Base-by-base conservation (phyloP, 2,113 vertebrate genomes). In the Rhinoptilus africanus region DNA sequence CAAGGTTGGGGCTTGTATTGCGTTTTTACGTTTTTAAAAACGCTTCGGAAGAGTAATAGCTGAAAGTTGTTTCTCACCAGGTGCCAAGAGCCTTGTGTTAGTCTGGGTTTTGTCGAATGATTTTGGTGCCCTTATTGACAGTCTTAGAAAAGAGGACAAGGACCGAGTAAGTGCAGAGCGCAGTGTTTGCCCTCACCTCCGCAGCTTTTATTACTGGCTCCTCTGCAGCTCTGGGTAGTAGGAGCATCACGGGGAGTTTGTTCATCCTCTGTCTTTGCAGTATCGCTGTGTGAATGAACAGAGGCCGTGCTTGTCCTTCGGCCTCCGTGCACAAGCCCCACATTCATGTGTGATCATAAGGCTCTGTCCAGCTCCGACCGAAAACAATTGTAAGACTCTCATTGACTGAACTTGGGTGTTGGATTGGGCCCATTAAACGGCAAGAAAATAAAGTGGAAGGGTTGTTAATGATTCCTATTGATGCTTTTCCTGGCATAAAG, bases 401-500 rank as follows among this genome's bases (percentile, higher is more conserved):
- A 14, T 51, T 89, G 95, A 72, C 84, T 90, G 66, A 30, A 18
- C 87, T 75, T 76, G 77, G 48, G 16, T 87, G 60, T 91, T 95
- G 92, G 81, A 89, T 82, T 30, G 69, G 59, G 28, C 87, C 91
- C 92, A 43, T 91, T 69, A 80, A 75, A 95, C 3, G 4, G 66
- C 50, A 91, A 28, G 91, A 91, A 91, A 93, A 97, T 95, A 66
- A 85, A 97, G 92, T 87, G 74, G 20, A 73, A 96, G 41, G 4
- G 14, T 87, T 95, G 79, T 82, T 93, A 94, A 75, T 35, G 48
- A 87, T 82, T 92, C 69, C 80, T 93, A 21, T 89, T 89, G 80
- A 82, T 79, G 89, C 74, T 91, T 96, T 95, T 85, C 45, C 69
- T 97, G 94, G 86, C 92, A 95, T 41, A 68, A 47, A 96, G 71